A percentile compares a stretch with the other conserved stretches of the same genome.
Conservation (phyloP, 2,797 vertebrate genomes). For the Sebastes taczanowskii region DNA sequence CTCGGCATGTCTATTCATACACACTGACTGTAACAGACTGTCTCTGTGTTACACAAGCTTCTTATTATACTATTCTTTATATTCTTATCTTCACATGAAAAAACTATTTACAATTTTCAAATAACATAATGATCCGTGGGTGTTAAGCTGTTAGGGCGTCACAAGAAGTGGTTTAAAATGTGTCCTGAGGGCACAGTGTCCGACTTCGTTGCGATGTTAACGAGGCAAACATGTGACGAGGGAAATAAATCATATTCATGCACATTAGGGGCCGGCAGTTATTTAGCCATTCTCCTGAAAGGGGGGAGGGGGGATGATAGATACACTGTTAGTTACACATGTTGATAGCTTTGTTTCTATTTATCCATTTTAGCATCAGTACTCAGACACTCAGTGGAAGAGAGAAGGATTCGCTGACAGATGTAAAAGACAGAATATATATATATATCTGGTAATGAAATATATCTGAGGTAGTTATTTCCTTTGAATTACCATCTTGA, state of each 20-base stretch:
- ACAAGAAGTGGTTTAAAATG: neutral
- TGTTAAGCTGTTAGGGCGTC: neutral
- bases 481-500: slow-evolving; percentile 26
- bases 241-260: neutral
- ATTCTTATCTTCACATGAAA: neutral
- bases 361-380: slow-evolving; percentile 14
- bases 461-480: slow-evolving; percentile 29
- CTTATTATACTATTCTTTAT: neutral
- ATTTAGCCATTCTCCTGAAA: neutral
- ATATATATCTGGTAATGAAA: slow-evolving; percentile 15
- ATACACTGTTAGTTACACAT: neutral
- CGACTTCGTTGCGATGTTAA: neutral
- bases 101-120: neutral
- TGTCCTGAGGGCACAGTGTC: neutral
- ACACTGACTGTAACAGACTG: neutral
- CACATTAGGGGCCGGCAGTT: neutral
- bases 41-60: neutral
- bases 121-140: neutral
- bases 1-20: neutral
- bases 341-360: neutral
- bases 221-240: neutral
- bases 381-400: slow-evolving; percentile 4
- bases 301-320: too few relatives aligned
- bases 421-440: slow-evolving; percentile 19
- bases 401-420: slow-evolving; percentile 17